Evolutionary conservation across 2,797 vertebrate genomes (phyloP).

Genomic region (Sciurus carolinensis): DNA sequence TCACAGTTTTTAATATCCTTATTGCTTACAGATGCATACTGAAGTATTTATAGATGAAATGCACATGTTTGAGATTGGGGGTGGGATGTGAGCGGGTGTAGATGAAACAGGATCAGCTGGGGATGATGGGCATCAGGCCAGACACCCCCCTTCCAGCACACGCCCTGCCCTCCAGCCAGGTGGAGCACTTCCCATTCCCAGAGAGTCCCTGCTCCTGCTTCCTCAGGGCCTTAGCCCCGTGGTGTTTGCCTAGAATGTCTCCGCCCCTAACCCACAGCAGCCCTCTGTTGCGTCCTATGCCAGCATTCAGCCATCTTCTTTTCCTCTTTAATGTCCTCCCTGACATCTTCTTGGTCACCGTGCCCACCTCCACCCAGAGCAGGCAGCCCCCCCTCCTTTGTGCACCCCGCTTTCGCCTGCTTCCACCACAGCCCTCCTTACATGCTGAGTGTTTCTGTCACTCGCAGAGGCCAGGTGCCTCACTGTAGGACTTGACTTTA

Average conservation of each 20-base stretch:
- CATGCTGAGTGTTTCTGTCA: background rate
- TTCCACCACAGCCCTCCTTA: background rate
- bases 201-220: background rate
- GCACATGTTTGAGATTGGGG: background rate
- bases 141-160: no score
- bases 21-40: background rate
- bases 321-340: background rate
- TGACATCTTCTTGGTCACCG: background rate
- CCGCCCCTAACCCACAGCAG: background rate
- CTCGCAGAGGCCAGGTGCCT: background rate
- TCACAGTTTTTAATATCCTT: background rate
- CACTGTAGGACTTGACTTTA: no score
- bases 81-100: background rate
- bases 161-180: background rate
- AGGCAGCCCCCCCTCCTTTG: background rate
- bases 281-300: background rate
- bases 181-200: background rate
- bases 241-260: background rate
- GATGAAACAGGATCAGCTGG: background rate
- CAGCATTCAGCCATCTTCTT: background rate
- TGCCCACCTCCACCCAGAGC: background rate
- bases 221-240: background rate
- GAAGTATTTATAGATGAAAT: constrained; percentile 20
- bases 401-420: background rate
- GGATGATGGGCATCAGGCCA: background rate